A percentile compares a stretch with the other conserved stretches of the same genome.
phyloP scores from a whole-genome alignment of 2,113 vertebrate species.

The Poicephalus gulielmi region DNA sequence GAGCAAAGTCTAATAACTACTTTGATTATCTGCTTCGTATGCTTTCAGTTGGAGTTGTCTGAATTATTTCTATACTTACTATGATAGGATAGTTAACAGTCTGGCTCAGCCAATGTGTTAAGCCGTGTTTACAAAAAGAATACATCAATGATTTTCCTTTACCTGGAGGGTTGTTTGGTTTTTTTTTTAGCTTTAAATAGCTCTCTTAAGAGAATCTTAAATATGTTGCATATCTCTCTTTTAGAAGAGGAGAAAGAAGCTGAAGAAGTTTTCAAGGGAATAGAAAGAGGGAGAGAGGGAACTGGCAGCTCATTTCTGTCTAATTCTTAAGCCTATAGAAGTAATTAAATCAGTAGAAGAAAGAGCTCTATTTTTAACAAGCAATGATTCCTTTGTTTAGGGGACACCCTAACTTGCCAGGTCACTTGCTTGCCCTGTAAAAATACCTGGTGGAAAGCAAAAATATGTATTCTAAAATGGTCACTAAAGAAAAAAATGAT shows the following conservation, averaged over 20 bases:
- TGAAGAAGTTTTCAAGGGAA: background rate
- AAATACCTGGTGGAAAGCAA: background rate
- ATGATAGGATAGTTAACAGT: background rate
- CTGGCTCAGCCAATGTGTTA: background rate
- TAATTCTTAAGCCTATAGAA: background rate
- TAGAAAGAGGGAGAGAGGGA: background rate
- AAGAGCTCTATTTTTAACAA: background rate
- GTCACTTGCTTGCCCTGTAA: background rate
- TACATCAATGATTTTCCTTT: background rate
- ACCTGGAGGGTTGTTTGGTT: background rate
- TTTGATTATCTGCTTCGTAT: slow-evolving; percentile 12
- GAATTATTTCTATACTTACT: background rate
- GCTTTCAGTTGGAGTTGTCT: background rate
- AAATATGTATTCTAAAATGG: background rate
- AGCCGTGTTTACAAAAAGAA: background rate
- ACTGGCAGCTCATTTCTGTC: background rate
- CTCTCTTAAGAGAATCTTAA: background rate
- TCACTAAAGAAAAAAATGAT: background rate
- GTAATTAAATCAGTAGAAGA: background rate
- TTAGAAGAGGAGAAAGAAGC: background rate
- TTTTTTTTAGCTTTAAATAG: background rate
- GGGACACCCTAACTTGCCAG: background rate
- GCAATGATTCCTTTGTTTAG: background rate
- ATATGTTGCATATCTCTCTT: background rate
- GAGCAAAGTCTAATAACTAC: background rate